Evolutionary conservation across 2,888 invertebrate species (phyloP).

Genomic region (Luperina testacea): DNA sequence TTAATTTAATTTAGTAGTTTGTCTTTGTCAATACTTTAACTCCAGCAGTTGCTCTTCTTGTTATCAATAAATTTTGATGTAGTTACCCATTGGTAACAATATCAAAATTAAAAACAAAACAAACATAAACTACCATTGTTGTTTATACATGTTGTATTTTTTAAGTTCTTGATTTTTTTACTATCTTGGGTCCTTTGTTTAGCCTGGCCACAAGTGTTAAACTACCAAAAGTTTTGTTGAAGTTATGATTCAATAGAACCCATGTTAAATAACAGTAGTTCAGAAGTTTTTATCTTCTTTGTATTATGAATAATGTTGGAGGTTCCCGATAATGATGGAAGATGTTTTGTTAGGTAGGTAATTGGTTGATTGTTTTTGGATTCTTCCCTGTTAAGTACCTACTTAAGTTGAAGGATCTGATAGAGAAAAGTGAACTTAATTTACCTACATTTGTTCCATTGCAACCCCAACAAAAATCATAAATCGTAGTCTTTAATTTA

Average conservation of each 20-base stretch:
- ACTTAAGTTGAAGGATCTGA: neutral
- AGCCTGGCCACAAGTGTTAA: neutral
- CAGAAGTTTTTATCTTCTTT: neutral
- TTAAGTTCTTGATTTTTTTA: neutral
- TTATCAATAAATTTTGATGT: neutral
- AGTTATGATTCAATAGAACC: neutral
- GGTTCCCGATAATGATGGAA: neutral
- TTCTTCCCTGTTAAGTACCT: neutral
- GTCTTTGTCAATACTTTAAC: neutral
- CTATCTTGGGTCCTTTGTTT: neutral
- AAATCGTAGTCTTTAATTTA: neutral
- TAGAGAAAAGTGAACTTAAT: neutral
- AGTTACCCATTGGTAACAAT: neutral
- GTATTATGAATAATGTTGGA: neutral
- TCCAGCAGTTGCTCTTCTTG: neutral
- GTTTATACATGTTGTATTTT: neutral
- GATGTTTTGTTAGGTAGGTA: neutral
- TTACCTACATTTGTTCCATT: neutral
- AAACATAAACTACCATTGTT: too few species aligned
- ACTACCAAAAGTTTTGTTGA: neutral
- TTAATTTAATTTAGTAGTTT: neutral
- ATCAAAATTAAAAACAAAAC: too few species aligned
- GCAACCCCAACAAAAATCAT: neutral
- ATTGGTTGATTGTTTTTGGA: accelerated
- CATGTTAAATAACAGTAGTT: neutral